phyloP scores from a whole-genome alignment of 2,113 vertebrate genomes.

The Phalacrocorax pelagicus region DNA sequence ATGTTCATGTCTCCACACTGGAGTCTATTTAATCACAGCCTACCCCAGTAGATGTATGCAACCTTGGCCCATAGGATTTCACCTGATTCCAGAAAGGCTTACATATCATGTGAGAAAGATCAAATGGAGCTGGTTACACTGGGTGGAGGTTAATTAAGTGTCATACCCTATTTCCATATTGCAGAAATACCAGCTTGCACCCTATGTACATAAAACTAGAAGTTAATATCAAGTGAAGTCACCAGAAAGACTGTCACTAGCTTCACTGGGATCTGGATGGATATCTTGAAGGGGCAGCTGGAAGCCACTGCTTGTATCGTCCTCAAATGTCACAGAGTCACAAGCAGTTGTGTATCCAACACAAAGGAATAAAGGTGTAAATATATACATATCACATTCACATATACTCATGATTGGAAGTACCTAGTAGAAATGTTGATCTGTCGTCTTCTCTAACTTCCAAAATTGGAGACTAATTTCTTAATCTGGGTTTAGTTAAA shows the following conservation, averaged over 20 bases:
- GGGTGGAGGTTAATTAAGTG: not conserved
- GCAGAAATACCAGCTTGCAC: not conserved
- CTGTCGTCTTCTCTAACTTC: conserved; percentile 27
- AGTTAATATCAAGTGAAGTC: not conserved
- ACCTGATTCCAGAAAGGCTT: not conserved
- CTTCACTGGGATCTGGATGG: not conserved
- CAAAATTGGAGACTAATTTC: conserved; percentile 44
- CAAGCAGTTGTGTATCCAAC: not conserved
- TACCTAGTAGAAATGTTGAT: not conserved
- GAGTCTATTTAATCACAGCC: not conserved
- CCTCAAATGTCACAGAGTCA: not conserved
- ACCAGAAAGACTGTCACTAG: not conserved
- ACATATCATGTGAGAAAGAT: not conserved
- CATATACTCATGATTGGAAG: not conserved
- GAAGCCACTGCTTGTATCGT: not conserved
- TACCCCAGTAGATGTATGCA: not conserved
- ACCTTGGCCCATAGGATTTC: not conserved
- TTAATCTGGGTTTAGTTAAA: conserved; percentile 75
- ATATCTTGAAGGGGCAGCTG: not conserved
- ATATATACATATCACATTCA: not conserved
- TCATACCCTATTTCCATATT: not conserved
- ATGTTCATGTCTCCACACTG: not conserved
- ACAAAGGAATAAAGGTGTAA: not conserved
- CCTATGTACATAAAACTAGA: not conserved
- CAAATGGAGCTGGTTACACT: not conserved